Base-by-base conservation (phyloP, 2,888 invertebrate species). In the Pristionchus mayeri region DNA sequence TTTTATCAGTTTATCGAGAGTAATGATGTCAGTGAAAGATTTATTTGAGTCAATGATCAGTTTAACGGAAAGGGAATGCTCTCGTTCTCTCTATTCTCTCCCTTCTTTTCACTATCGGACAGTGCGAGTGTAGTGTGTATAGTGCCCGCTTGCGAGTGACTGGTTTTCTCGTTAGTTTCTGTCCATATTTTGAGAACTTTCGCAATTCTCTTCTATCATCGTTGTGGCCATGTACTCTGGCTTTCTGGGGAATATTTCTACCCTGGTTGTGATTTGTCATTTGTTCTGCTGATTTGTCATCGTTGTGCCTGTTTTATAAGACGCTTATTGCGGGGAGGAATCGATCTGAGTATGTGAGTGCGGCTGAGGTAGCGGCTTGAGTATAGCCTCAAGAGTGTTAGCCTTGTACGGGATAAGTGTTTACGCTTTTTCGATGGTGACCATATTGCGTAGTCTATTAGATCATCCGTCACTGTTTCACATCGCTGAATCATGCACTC, bases 271-370 rank as follows among this genome's bases (percentile, higher is more conserved):
- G 63, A 63, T 34, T 34, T 63, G 37, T 37, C 63, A 37, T 34
- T 7, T 11, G 30, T 27, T 11, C 60, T 7, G 30, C 63, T 21
- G 34, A 67, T 67, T 67, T 67, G 67, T 67, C 67, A 67, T 67
- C 67, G 37, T 67, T 67, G 21, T 21, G 21, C 67, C 67, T n/a
- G 37, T 37, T 67, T 67, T 67, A 67, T 67, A 67, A 67, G 67
- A 67, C 67, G 67, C 67, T 60, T n/a, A 60, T 60, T 60, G 57
- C 27, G n/a, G n/a, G n/a, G n/a, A n/a, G n/a, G n/a, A 24, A 60
- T 60, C 57, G 57, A 60, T 60, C 57, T 60, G 27, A 60, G 13
- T 7, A 30, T 60, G n/a, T 34, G 30, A 34, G 13, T n/a, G 18
- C 34, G 18, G 0, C 37, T 4, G 18, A n/a, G n/a, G n/a, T n/a